A percentile compares a stretch with the other conserved stretches of the same genome.
Conservation (phyloP, 2,113 vertebrate species). For the Nycticryphes semicollaris region DNA sequence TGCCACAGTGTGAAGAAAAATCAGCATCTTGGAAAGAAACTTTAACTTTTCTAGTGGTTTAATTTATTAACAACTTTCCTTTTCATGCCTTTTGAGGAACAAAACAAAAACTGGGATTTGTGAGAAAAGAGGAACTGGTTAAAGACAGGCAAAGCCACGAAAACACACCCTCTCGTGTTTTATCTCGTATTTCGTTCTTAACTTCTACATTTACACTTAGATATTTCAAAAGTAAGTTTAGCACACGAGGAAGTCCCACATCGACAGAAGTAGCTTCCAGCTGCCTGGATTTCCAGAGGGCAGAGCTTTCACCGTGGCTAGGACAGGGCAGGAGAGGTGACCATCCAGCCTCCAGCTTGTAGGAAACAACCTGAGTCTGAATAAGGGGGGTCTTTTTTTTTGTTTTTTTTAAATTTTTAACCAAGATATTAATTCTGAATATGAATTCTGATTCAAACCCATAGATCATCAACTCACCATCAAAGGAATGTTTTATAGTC, state of each 20-base stretch:
- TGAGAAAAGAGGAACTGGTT: neutral
- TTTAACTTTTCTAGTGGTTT: neutral
- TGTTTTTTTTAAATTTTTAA: neutral
- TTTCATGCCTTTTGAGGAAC: neutral
- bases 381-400: neutral
- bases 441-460: neutral
- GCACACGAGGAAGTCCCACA: neutral
- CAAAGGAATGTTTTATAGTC: neutral
- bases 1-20: neutral
- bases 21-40: neutral
- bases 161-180: neutral
- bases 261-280: neutral
- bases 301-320: neutral
- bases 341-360: accelerated
- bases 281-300: neutral
- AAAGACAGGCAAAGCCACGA: neutral
- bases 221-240: neutral
- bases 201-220: neutral
- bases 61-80: neutral
- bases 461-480: neutral
- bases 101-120: neutral
- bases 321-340: neutral
- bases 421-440: neutral
- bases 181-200: neutral
- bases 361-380: neutral